phyloP scores from a whole-genome alignment of 1,140 invertebrate species.

The Sipha flava region DNA sequence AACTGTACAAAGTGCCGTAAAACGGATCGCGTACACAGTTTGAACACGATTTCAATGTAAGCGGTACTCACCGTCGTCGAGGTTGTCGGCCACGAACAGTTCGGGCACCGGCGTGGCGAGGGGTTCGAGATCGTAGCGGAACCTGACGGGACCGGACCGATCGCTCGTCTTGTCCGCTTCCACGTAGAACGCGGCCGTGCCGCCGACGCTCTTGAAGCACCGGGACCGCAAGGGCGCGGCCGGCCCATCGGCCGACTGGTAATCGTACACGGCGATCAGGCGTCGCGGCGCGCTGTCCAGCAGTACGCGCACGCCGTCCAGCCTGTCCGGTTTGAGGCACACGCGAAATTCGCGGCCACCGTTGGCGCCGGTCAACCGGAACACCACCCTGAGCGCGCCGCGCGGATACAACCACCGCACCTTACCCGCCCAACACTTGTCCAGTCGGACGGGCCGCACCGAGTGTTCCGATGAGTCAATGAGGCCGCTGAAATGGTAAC shows the following conservation, averaged over 20 bases:
- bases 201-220: slow-evolving; percentile 23
- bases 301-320: slow-evolving; percentile 14
- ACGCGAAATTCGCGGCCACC: slow-evolving; percentile 21
- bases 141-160: background rate
- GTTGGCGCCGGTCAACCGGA: slow-evolving; percentile 14
- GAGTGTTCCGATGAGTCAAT: slow-evolving; percentile 17
- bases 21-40: too few species aligned
- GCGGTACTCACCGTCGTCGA: background rate
- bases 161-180: slow-evolving; percentile 10
- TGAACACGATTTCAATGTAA: too few species aligned
- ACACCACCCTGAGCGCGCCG: slow-evolving; percentile 1
- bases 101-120: background rate
- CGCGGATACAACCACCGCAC: slow-evolving; percentile 19
- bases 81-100: slow-evolving; percentile 3
- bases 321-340: slow-evolving; percentile 24
- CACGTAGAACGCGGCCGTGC: slow-evolving; percentile 20
- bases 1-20: too few species aligned
- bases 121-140: slow-evolving; percentile 21
- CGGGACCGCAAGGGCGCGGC: background rate
- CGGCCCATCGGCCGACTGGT: background rate
- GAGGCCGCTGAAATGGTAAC: background rate
- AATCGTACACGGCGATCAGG: slow-evolving; percentile 13
- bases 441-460: slow-evolving; percentile 7
- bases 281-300: slow-evolving; percentile 11
- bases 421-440: slow-evolving; percentile 15